Conservation (phyloP, 1,140 invertebrate species). For the Agrypnia vestita region DNA sequence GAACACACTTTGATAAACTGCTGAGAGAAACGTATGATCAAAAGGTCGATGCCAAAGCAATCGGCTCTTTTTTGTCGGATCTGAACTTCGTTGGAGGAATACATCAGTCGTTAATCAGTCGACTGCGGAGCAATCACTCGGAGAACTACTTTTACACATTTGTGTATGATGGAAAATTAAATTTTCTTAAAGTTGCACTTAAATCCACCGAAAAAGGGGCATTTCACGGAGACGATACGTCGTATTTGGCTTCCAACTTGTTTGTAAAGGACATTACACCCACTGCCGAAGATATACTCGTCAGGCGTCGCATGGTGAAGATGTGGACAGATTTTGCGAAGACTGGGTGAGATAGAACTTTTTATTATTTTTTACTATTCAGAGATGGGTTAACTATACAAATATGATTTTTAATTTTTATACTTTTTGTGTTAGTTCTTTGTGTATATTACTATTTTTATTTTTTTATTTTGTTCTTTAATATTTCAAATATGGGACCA, state of each 20-base stretch:
- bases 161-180: constrained; percentile 67
- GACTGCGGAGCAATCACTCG: constrained; percentile 54
- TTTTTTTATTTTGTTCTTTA: too few species aligned
- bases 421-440: too few species aligned
- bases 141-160: constrained; percentile 67
- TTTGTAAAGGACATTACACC: constrained; percentile 59
- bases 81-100: constrained; percentile 67
- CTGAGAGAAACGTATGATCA: constrained; percentile 65
- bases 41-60: constrained; percentile 60
- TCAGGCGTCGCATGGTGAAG: constrained; percentile 66
- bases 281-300: constrained; percentile 64
- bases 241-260: constrained; percentile 64
- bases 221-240: constrained; percentile 67
- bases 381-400: too few species aligned
- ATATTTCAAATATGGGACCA: too few species aligned
- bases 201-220: constrained; percentile 65
- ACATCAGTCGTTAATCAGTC: constrained; percentile 61
- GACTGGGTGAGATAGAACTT: constrained; percentile 68
- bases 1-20: constrained; percentile 63
- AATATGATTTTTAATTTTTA: too few species aligned
- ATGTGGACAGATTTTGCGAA: constrained; percentile 74
- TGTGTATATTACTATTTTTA: too few species aligned
- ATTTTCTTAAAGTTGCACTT: constrained; percentile 66
- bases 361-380: too few species aligned
- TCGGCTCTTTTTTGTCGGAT: constrained; percentile 66